Evolutionary conservation across 2,113 vertebrate species (phyloP).

Genomic region (Phaethornis superciliosus): DNA sequence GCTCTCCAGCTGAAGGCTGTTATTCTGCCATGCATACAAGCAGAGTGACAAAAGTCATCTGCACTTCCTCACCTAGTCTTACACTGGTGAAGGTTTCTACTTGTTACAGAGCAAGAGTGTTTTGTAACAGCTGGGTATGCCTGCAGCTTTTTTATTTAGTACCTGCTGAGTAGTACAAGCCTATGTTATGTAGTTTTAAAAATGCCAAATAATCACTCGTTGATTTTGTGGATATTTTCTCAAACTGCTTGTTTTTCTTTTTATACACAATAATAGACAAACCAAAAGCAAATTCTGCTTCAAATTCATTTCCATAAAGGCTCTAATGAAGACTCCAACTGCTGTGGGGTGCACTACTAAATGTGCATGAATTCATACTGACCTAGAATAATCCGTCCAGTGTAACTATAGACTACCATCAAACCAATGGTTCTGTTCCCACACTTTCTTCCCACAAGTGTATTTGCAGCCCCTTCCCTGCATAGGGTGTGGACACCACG

Average conservation of each 20-base stretch:
- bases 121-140: not conserved
- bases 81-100: not conserved
- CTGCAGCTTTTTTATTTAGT: not conserved
- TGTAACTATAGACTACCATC: not conserved
- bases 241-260: not conserved
- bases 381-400: not conserved
- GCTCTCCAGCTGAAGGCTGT: not conserved
- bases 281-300: not conserved
- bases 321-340: not conserved
- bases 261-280: not conserved
- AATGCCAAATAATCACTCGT: not conserved
- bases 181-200: not conserved
- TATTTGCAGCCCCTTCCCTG: not conserved
- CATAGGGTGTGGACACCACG: rapidly evolving
- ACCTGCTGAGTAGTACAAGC: not conserved
- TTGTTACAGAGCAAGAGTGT: not conserved
- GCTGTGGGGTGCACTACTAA: not conserved
- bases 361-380: not conserved
- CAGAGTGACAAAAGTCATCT: not conserved
- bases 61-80: not conserved
- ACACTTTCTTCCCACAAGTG: not conserved
- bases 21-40: not conserved
- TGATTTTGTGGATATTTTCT: not conserved
- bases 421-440: not conserved
- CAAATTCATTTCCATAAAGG: not conserved